These are phyloP conservation scores for Apis cerana DNA, from an alignment of 1,140 invertebrate genomes.

Conservation along the genomic window DNA sequence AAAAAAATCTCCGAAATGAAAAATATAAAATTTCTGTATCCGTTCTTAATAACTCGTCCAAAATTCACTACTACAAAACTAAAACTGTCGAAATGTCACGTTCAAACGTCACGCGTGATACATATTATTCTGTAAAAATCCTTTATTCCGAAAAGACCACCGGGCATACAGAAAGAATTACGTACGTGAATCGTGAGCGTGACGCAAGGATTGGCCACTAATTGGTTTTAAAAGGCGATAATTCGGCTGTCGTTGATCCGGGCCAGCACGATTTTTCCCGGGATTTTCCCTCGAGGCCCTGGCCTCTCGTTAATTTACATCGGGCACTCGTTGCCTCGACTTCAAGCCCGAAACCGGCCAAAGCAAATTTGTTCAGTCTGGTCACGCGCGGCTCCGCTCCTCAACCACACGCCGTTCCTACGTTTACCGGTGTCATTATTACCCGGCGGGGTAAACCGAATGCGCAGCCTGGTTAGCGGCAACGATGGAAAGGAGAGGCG, in stretches of 20 bases:
- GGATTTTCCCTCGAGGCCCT: slow-evolving; percentile 16
- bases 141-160: too few relatives aligned
- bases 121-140: too few relatives aligned
- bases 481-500: slow-evolving; percentile 32
- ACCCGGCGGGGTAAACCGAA: slow-evolving; percentile 52
- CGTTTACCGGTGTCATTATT: slow-evolving; percentile 70
- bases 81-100: too few relatives aligned
- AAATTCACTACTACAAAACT: too few relatives aligned
- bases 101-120: too few relatives aligned
- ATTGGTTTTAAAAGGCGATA: slow-evolving; percentile 46
- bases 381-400: slow-evolving; percentile 62
- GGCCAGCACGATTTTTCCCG: slow-evolving; percentile 22
- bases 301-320: slow-evolving; percentile 64
- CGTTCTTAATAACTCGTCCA: too few relatives aligned
- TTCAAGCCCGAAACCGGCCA: slow-evolving; percentile 47
- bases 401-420: slow-evolving; percentile 45
- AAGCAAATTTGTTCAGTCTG: slow-evolving; percentile 69
- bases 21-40: too few relatives aligned
- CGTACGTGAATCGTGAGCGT: background rate
- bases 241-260: slow-evolving; percentile 19
- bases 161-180: too few relatives aligned
- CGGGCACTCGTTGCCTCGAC: slow-evolving; percentile 36
- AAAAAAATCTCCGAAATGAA: too few relatives aligned
- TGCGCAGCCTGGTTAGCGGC: slow-evolving; percentile 58
- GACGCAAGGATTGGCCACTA: slow-evolving; percentile 8